phyloP scores from a whole-genome alignment of 2,888 invertebrate species.

The Ormyrus nitidulus region DNA sequence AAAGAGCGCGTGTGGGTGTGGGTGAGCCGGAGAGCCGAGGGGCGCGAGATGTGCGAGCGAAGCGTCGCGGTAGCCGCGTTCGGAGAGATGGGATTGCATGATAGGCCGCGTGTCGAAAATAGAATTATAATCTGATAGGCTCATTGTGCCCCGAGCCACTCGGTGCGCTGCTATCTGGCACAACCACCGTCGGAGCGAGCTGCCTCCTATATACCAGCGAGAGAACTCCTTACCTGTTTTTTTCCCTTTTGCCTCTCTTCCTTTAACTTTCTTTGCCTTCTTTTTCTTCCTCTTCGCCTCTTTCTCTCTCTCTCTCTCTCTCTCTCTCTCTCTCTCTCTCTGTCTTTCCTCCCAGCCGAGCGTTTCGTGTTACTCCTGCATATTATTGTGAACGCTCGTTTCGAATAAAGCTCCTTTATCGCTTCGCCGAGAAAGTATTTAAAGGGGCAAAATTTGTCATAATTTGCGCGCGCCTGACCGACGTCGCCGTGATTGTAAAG shows the following conservation, averaged over 20 bases:
- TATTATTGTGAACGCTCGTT: neutral
- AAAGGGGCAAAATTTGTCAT: slow-evolving; percentile 16
- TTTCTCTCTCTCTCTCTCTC: neutral
- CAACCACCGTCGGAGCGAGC: slow-evolving; percentile 63
- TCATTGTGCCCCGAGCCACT: slow-evolving; percentile 73
- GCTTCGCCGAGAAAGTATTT: neutral
- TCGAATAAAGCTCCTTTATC: neutral
- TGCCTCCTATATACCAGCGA: slow-evolving; percentile 54
- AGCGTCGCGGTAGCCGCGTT: slow-evolving; percentile 68
- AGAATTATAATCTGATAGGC: slow-evolving; percentile 76
- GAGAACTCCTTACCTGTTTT: slow-evolving; percentile 2
- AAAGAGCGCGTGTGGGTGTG: slow-evolving; percentile 1
- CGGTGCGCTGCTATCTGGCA: slow-evolving; percentile 67
- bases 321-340: neutral
- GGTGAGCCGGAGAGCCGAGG: neutral
- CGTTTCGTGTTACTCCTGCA: neutral
- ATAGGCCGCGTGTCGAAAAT: slow-evolving; percentile 75
- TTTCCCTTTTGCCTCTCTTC: neutral
- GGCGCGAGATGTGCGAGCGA: slow-evolving; percentile 33
- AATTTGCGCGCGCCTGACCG: slow-evolving; percentile 70
- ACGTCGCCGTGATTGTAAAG: slow-evolving; percentile 74
- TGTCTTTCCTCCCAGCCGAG: neutral
- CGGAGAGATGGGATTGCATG: slow-evolving; percentile 72
- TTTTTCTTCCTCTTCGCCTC: neutral
- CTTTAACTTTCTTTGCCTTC: neutral